phyloP scores from a whole-genome alignment of 2,888 invertebrate genomes.

The Coleophora deauratella region DNA sequence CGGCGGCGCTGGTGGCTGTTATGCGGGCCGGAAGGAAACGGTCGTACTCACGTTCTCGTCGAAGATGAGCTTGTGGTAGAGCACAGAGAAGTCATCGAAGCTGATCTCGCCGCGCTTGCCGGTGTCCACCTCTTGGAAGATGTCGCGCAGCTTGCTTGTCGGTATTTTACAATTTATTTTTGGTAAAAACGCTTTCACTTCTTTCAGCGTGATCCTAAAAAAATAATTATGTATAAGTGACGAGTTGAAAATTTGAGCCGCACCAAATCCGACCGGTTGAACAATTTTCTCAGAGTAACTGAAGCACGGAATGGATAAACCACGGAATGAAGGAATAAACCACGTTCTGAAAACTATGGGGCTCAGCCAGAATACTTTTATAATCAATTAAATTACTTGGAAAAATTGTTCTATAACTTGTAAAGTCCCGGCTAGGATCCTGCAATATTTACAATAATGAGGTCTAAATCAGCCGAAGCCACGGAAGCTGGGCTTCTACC shows the following conservation, averaged over 20 bases:
- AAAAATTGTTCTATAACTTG: too few species aligned
- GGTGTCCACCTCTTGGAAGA: constrained; percentile 91
- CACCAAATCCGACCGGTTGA: background rate
- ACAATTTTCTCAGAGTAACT: constrained; percentile 34
- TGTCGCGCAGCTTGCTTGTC: constrained; percentile 86
- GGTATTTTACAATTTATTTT: constrained; percentile 93
- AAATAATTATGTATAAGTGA: background rate
- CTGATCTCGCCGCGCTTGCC: constrained; percentile 85
- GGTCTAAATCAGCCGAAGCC: too few species aligned
- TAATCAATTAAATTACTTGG: too few species aligned
- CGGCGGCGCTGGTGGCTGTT: too few species aligned
- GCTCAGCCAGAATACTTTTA: too few species aligned
- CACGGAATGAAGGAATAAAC: too few species aligned
- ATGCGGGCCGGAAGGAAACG: too few species aligned
- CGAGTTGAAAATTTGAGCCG: background rate
- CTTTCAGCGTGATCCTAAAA: constrained; percentile 78
- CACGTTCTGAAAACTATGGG: too few species aligned
- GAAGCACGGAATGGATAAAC: too few species aligned
- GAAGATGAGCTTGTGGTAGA: constrained; percentile 89
- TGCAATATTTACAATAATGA: too few species aligned
- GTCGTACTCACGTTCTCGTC: constrained; percentile 81
- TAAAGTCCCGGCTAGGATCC: too few species aligned
- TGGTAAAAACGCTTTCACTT: constrained; percentile 91
- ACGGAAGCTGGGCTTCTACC: too few species aligned
- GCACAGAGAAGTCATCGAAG: constrained; percentile 89